phyloP scores from a whole-genome alignment of 1,140 invertebrate species.

The Drosophila mojavensis region DNA sequence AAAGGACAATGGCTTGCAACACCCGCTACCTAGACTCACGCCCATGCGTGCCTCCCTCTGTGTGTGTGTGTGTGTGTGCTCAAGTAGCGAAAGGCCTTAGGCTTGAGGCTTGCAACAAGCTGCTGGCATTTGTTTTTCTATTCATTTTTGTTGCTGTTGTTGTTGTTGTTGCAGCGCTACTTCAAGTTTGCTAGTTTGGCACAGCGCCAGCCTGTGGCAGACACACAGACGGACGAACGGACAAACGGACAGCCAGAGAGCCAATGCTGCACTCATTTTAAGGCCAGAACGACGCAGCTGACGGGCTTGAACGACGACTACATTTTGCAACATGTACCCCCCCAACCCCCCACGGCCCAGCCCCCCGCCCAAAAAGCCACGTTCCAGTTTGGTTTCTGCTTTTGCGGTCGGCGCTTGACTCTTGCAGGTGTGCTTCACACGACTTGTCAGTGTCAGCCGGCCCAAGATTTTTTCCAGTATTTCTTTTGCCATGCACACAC shows the following conservation, averaged over 20 bases:
- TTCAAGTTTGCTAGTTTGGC: conserved; percentile 70
- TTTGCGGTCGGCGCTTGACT: conserved; percentile 61
- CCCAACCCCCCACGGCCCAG: not conserved
- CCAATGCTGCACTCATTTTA: conserved; percentile 79
- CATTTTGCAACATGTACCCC: conserved; percentile 74
- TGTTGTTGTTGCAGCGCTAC: conserved; percentile 35
- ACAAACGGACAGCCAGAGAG: conserved; percentile 48
- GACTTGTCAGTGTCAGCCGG: conserved; percentile 76
- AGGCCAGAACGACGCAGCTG: conserved; percentile 67
- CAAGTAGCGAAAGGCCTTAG: conserved; percentile 76
- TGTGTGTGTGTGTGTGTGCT: conserved; percentile 61
- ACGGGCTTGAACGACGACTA: conserved; percentile 30
- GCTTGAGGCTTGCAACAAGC: conserved; percentile 65
- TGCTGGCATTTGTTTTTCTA: conserved; percentile 61
- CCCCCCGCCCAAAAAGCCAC: conserved; percentile 26
- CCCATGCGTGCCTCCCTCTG: not conserved
- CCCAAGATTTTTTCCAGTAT: conserved; percentile 35
- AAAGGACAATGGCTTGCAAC: conserved; percentile 57
- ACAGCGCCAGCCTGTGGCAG: conserved; percentile 63
- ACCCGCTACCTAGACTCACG: conserved; percentile 14
- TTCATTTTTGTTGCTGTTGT: conserved; percentile 34
- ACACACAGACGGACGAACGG: not conserved
- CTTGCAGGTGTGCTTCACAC: conserved; percentile 81
- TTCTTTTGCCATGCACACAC: conserved; percentile 28
- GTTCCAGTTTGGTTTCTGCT: conserved; percentile 58